Base-by-base conservation (phyloP, 1,140 invertebrate species). In the Oreohelix idahoensis region DNA sequence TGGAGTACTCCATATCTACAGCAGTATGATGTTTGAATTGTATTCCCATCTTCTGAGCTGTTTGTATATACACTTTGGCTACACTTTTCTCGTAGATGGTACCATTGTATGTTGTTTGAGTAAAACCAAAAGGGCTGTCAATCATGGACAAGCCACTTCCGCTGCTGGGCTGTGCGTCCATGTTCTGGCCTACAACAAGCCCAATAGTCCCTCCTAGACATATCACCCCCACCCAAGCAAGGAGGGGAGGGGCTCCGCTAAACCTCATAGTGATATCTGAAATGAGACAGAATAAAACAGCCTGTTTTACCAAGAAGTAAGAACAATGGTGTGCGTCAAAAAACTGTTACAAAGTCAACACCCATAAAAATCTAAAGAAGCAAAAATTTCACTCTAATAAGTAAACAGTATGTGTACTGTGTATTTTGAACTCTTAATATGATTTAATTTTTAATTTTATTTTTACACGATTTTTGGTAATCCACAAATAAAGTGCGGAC, bases 21-120 rank as follows among this genome's bases (percentile, higher is more conserved):
- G 93, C 84, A 11, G 89, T 85, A 17, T 91, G 84, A 78, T 93
- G 90, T 11, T 87, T 86, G 13, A 93, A 73, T 36, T 88, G 92
- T 49, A 96, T 95, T 20, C 96, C 96, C 95, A 96, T 96, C 88
- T 95, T 94, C 20, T 85, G 78, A 11, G 94, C 91, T 1, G 95
- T 94, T 17, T 94, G 92, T 5, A 95, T 94, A 91, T 96, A 97
- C 0, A 96, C 96, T 90, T 97, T 97, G 51, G 96, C 96, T 53
- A 96, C 94, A 84, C 96, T 97, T 70, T 98, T 98, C 93, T 99
- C 97, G 15, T 96, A 95, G 86, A 99, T 96, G 86, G 95, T 96
- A 85, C 96, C 96, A 94, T 98, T 98, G 94, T 98, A 99, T 0
- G 94, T 89, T 8, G 93, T 86, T 79, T 94, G 93, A 1, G 95